Evolutionary conservation across 2,797 vertebrate species (phyloP), one percentile per base, ranked within the genome.

Genomic region (Podarcis siculus): DNA sequence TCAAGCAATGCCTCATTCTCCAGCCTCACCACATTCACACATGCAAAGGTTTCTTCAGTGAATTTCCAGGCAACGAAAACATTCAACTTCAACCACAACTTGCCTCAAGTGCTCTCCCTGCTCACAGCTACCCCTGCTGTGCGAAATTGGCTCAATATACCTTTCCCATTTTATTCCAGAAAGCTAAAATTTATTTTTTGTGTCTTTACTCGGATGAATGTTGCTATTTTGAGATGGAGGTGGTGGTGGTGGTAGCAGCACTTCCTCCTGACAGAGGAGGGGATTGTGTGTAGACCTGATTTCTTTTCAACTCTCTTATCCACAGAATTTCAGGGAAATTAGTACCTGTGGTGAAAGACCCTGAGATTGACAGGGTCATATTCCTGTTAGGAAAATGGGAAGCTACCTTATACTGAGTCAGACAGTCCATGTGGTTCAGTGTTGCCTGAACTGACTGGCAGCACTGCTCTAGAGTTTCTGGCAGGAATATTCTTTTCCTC

Each of bases 311-410:
- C n/a, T 25, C 27, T 39, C 9, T 1, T 13, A 32, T 45, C 58
- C 45, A 25, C 67, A 78, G 75, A 78, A 45, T 35, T 66, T 86
- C 30, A 78, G 30, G 39, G 30, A 49, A 45, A 86, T 86, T 78
- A 78, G 39, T 78, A 86, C 84, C 84, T 78, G 84, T 66, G 75
- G 61, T 35, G 75, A 86, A 86, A 86, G 30, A 7, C 71, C 58
- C 49, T 61, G 49, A 75, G 78, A 73, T 69, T 81, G 79, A 64
- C 79, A 25, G 69, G 17, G 13, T 42, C 35, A 71, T 17, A 81
- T 58, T 87, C 69, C 4, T 30, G 32, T 76, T 85, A n/a, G 42
- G 49, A 55, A 55, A 55, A 55, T 55, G 49, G 49, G 49, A 55
- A 55, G 49, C 49, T 55, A 55, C 49, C 49, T 55, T 55, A 55